phyloP scores from a whole-genome alignment of 2,113 vertebrate genomes.

The Phasianus colchicus region DNA sequence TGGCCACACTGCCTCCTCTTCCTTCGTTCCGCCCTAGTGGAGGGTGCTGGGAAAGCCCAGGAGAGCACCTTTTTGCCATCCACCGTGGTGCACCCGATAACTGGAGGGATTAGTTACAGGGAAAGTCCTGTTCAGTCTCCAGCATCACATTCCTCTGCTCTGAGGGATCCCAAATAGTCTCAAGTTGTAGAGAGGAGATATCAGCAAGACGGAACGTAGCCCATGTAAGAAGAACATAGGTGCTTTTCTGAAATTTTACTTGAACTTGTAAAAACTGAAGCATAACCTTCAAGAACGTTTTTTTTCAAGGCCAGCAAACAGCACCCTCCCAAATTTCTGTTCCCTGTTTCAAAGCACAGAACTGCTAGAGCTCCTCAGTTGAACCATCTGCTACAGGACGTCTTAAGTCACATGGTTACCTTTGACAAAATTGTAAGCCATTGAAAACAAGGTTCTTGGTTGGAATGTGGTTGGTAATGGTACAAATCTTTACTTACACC shows the following conservation, averaged over 20 bases:
- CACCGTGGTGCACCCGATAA: not conserved
- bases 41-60: not conserved
- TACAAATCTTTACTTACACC: slow-evolving; percentile 45
- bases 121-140: not conserved
- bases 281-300: not conserved
- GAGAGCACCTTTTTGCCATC: not conserved
- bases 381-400: slow-evolving; percentile 24
- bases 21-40: not conserved
- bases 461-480: not conserved
- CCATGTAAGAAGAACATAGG: too few species aligned
- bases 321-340: not conserved
- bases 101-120: not conserved
- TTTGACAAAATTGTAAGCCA: slow-evolving; percentile 17
- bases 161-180: not conserved
- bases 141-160: not conserved
- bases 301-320: not conserved
- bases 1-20: not conserved
- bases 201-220: not conserved
- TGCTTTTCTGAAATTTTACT: not conserved
- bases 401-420: slow-evolving; percentile 24
- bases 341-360: not conserved
- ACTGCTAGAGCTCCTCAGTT: not conserved
- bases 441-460: not conserved
- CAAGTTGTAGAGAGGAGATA: not conserved
- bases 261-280: not conserved